These are phyloP conservation scores for Hyles vespertilio DNA, from an alignment of 1,140 invertebrate genomes.

Conservation along the genomic window DNA sequence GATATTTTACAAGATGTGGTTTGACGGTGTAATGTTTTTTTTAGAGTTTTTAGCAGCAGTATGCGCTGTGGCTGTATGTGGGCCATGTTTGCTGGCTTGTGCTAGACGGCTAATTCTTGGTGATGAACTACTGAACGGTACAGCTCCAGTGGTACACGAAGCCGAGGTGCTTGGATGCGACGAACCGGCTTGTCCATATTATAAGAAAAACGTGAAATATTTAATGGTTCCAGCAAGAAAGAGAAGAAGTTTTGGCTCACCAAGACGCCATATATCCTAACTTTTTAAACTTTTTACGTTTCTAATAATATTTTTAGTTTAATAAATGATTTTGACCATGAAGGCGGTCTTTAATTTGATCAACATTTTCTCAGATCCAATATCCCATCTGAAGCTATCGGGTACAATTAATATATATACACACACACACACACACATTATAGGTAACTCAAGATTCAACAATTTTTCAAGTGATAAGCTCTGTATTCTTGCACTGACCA, in stretches of 20 bases:
- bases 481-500: too few species aligned
- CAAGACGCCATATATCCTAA: constrained; percentile 32
- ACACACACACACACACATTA: too few species aligned
- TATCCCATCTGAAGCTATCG: too few species aligned
- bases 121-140: constrained; percentile 45
- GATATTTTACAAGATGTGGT: constrained; percentile 41
- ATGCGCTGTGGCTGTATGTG: constrained; percentile 58
- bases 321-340: neutral
- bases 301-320: neutral
- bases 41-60: constrained; percentile 55
- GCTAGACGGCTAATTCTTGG: constrained; percentile 50
- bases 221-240: constrained; percentile 54
- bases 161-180: constrained; percentile 64
- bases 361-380: too few species aligned
- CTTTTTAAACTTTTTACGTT: constrained; percentile 5
- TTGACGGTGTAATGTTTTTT: constrained; percentile 55
- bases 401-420: too few species aligned
- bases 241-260: constrained; percentile 39
- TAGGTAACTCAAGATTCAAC: too few species aligned
- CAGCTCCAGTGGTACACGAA: constrained; percentile 36
- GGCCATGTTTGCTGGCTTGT: constrained; percentile 57
- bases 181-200: constrained; percentile 62
- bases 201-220: constrained; percentile 60
- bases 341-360: too few species aligned
- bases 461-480: too few species aligned